Conservation (phyloP, 2,113 vertebrate genomes). For the Proterorhinus semilunaris region DNA sequence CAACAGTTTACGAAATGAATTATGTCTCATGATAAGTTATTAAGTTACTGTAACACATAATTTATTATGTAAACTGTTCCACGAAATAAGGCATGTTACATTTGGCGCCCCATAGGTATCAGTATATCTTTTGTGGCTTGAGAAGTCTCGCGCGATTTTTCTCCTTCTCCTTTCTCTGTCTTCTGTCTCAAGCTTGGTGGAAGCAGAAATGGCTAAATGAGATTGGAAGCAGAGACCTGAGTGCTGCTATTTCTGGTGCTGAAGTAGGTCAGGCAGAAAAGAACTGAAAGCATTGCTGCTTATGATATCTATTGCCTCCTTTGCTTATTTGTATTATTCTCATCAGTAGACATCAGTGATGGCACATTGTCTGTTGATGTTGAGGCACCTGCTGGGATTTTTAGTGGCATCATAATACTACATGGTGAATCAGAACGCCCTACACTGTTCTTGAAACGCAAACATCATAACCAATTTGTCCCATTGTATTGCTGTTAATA, state of each 20-base stretch:
- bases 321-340: constrained; percentile 41
- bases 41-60: no score
- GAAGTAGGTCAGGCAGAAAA: constrained; percentile 89
- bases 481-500: constrained; percentile 6
- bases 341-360: constrained; percentile 31
- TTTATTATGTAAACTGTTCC: no score
- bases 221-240: constrained; percentile 85
- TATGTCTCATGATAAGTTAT: no score
- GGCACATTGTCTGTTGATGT: constrained; percentile 37
- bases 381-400: constrained; percentile 14
- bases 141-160: constrained; percentile 15
- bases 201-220: constrained; percentile 82
- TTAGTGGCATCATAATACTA: background rate
- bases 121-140: background rate
- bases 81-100: no score
- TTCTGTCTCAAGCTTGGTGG: constrained; percentile 47
- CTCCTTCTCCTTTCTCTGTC: constrained; percentile 24
- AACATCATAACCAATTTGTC: constrained; percentile 12
- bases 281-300: constrained; percentile 59
- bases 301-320: constrained; percentile 58
- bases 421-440: constrained; percentile 8
- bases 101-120: no score
- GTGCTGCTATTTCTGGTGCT: constrained; percentile 90
- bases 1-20: no score
- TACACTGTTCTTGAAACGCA: constrained; percentile 14